A percentile compares a stretch with the other conserved stretches of the same genome.
Evolutionary conservation across 1,140 invertebrate genomes (phyloP).

Genomic region (Zaprionus vittiger): DNA sequence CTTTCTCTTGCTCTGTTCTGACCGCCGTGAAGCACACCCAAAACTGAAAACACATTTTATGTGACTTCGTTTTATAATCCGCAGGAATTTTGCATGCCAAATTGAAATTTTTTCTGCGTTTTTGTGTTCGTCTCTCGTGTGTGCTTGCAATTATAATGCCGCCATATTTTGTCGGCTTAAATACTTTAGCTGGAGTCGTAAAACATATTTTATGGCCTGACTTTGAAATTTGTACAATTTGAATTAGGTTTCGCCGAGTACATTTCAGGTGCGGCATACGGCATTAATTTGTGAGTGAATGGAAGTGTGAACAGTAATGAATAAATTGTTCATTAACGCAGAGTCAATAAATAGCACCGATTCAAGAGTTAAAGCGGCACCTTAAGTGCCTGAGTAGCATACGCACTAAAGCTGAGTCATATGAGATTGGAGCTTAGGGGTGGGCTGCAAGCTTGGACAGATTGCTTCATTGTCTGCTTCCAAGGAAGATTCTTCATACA

Average conservation of each 20-base stretch:
- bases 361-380: slow-evolving; percentile 1
- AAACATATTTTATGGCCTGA: slow-evolving; percentile 44
- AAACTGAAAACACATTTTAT: slow-evolving; percentile 34
- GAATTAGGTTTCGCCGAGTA: slow-evolving; percentile 20
- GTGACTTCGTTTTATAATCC: slow-evolving; percentile 32
- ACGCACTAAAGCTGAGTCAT: slow-evolving; percentile 16
- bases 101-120: slow-evolving; percentile 31
- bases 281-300: slow-evolving; percentile 17
- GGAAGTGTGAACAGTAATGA: slow-evolving; percentile 35
- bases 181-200: slow-evolving; percentile 27
- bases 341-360: not conserved
- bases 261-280: slow-evolving; percentile 26
- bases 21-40: slow-evolving; percentile 29
- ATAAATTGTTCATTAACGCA: slow-evolving; percentile 27
- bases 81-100: slow-evolving; percentile 37
- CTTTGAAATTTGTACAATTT: slow-evolving; percentile 27
- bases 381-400: not conserved
- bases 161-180: slow-evolving; percentile 36
- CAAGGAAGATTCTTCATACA: not conserved
- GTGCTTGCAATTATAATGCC: slow-evolving; percentile 45
- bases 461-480: not conserved
- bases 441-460: too few species aligned
- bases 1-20: not conserved
- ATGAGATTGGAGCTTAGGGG: not conserved
- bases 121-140: slow-evolving; percentile 10